Evolutionary conservation across 2,113 vertebrate species (phyloP).

Genomic region (Psittacara wagleri): DNA sequence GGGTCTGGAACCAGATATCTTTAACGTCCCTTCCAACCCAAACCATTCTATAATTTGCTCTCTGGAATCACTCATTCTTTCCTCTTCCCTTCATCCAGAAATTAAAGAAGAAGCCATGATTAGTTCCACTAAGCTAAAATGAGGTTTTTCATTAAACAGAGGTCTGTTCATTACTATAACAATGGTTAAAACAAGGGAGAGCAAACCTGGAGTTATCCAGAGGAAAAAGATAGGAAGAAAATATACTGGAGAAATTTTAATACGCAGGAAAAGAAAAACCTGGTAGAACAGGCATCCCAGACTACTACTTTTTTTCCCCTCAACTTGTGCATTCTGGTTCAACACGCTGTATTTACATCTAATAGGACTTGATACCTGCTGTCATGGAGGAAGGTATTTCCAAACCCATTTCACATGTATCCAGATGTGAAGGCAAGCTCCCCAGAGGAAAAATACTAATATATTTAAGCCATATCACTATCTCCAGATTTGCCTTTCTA

Average conservation of each 20-base stretch:
- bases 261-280: background rate
- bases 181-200: background rate
- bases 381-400: background rate
- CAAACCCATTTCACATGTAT: background rate
- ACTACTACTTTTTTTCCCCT: background rate
- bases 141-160: background rate
- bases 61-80: background rate
- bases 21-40: background rate
- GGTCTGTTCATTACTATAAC: background rate
- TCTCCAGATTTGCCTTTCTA: background rate
- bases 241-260: background rate
- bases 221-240: background rate
- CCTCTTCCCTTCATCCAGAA: background rate
- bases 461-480: constrained; percentile 28
- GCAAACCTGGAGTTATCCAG: background rate
- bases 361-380: background rate
- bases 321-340: background rate
- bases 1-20: background rate
- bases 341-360: background rate
- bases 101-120: background rate
- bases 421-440: background rate
- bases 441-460: background rate
- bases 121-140: background rate
- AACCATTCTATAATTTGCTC: background rate
- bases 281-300: background rate